Base-by-base conservation (phyloP, 2,113 vertebrate genomes). In the Sapajus apella region DNA sequence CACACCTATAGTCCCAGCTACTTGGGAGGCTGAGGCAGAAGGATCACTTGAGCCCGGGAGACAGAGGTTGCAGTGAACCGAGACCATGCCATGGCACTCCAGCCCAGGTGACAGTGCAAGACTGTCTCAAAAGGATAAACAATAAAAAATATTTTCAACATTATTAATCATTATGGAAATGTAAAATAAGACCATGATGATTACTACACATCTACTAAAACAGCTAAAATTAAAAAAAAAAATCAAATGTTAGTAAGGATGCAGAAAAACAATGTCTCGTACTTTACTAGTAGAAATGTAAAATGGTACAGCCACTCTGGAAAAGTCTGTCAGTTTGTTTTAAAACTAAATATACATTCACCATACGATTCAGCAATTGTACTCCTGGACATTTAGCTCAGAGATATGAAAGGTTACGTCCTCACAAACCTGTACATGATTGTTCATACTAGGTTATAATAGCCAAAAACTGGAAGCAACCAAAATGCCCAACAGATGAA, bases 341-440 rank as follows among this genome's bases (percentile, higher is more conserved):
- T 50, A 79, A 92, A 97, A 96, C 35, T 47, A 93, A 91, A 90
- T 32, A 97, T 32, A 80, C 21, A 52, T 76, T 93, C 70, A 91
- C 12, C 21, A 61, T 27, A 80, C n/a, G 43, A 76, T n/a, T 52
- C 52, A 84, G 32, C 7, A 92, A 87, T 7, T 84, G 16, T 14
- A 80, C 18, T 90, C 16, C 27, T 68, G 43, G 68, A 32, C 23
- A 82, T 83, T 92, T 87, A 47, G 85, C 11, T 96, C 56, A 93
- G 70, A 85, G 21, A 79, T 43, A 50, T 32, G 40, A 90, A 50
- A 95, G 95, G 27, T 97, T 75, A 77, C 6, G n/a, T n/a, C 7
- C 43, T 88, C n/a, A 75, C 2, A 94, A 90, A 58, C 18, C 61
- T 95, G 43, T 45, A 77, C 9, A 52, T 47, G 17, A 92, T 20